phyloP scores from a whole-genome alignment of 2,797 vertebrate genomes.

The Pangasius sanitwongsei region DNA sequence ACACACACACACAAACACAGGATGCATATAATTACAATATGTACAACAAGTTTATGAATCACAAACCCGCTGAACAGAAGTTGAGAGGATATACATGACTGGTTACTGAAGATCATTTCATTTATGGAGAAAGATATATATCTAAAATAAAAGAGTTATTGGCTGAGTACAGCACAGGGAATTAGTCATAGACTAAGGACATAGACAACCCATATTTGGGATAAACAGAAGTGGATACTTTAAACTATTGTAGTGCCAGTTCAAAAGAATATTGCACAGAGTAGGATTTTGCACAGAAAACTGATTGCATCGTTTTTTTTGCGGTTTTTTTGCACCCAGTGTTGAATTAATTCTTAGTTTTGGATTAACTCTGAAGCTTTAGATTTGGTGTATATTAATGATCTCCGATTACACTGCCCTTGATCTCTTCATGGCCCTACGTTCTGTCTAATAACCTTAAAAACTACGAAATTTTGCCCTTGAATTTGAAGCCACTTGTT shows the following conservation, averaged over 20 bases:
- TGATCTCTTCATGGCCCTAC: not conserved
- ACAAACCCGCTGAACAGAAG: not conserved
- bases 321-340: not conserved
- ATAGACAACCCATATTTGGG: not conserved
- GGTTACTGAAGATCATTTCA: not conserved
- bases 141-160: slow-evolving; percentile 2
- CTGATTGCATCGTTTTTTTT: not conserved
- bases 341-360: not conserved
- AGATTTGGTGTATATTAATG: not conserved
- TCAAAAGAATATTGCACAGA: not conserved
- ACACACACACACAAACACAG: not conserved
- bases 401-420: not conserved
- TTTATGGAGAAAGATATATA: not conserved
- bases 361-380: not conserved
- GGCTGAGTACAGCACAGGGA: not conserved
- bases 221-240: not conserved
- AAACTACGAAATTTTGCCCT: not conserved
- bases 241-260: not conserved
- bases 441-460: not conserved
- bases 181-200: not conserved
- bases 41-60: not conserved
- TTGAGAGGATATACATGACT: not conserved
- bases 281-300: not conserved
- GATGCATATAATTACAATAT: not conserved
- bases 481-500: not conserved